Base-by-base conservation (phyloP, 2,888 invertebrate species). In the Cremastobaeus sp. region DNA sequence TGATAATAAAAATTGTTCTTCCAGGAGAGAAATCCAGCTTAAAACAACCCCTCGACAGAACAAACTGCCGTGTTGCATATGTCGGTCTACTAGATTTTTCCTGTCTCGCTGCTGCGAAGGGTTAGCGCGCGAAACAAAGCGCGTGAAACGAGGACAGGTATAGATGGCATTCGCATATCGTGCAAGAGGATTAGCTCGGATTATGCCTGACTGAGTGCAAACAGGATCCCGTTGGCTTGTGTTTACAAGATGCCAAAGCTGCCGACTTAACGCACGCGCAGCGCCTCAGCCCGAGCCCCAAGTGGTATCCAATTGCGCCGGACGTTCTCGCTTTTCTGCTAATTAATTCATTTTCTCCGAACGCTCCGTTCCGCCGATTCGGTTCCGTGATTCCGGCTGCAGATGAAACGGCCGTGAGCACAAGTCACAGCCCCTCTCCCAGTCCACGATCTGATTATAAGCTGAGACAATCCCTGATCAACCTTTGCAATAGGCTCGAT, bases 161-260 rank as follows among this genome's bases (percentile, higher is more conserved):
- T 76, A 68, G 77, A 77, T 79, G 77, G 80, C 79, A 74, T 75
- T 79, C 82, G 83, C 82, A 83, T 84, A 85, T 86, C 83, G 84
- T 82, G 82, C 85, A 84, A 86, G 85, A 81, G 85, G 86, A 86
- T 86, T 86, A 86, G 83, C 81, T 80, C 79, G 85, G 86, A 85
- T 86, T 86, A 86, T 84, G 83, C 83, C 83, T 84, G 85, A 83
- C 84, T 83, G 84, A 84, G 84, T 82, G 84, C 85, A 86, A 86
- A 86, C 85, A 84, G 83, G 84, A 86, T 86, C 83, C 82, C 81
- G 76, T 79, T 82, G 80, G 83, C 81, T 84, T 81, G 83, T 86
- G 83, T 85, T 85, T 84, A 84, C 85, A 84, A 85, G 85, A 84
- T 82, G 83, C 83, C 85, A 82, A 73, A 84, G 81, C 83, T 83